phyloP scores from a whole-genome alignment of 2,888 invertebrate species.

The Agriopis marginaria region DNA sequence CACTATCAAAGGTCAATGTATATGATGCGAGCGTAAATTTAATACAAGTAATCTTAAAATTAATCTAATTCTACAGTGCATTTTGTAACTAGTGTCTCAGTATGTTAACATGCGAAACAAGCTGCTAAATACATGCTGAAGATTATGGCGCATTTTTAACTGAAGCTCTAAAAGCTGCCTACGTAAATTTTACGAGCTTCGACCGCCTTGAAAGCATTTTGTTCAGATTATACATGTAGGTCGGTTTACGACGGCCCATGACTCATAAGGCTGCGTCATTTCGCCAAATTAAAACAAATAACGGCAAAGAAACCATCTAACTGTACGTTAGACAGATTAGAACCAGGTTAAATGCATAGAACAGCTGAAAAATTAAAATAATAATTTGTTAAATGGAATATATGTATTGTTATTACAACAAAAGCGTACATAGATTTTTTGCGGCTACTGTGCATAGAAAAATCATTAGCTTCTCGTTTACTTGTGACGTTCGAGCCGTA shows the following conservation, averaged over 20 bases:
- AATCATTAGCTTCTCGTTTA: conserved; percentile 82
- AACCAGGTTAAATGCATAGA: conserved; percentile 56
- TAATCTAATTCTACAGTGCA: conserved; percentile 26
- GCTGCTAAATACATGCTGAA: conserved; percentile 47
- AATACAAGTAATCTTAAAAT: background rate
- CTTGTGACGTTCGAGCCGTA: conserved; percentile 88
- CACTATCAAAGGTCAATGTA: background rate
- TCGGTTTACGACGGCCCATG: conserved; percentile 61
- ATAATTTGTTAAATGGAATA: conserved; percentile 73
- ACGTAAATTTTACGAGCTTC: conserved; percentile 49
- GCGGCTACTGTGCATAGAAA: conserved; percentile 81
- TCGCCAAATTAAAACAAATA: conserved; percentile 54
- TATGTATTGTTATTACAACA: conserved; percentile 81
- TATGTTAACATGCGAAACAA: conserved; percentile 49
- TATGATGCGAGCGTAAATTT: background rate
- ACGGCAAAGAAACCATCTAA: conserved; percentile 59
- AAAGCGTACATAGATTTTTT: conserved; percentile 76
- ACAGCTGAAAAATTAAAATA: conserved; percentile 75
- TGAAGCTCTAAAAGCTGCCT: conserved; percentile 41
- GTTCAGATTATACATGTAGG: conserved; percentile 58
- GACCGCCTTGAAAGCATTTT: conserved; percentile 45
- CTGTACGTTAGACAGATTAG: conserved; percentile 46
- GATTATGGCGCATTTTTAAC: conserved; percentile 27
- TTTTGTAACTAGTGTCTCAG: conserved; percentile 17
- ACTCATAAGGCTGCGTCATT: conserved; percentile 75